Base-by-base conservation (phyloP, 2,113 vertebrate genomes). In the Antennarius striatus region DNA sequence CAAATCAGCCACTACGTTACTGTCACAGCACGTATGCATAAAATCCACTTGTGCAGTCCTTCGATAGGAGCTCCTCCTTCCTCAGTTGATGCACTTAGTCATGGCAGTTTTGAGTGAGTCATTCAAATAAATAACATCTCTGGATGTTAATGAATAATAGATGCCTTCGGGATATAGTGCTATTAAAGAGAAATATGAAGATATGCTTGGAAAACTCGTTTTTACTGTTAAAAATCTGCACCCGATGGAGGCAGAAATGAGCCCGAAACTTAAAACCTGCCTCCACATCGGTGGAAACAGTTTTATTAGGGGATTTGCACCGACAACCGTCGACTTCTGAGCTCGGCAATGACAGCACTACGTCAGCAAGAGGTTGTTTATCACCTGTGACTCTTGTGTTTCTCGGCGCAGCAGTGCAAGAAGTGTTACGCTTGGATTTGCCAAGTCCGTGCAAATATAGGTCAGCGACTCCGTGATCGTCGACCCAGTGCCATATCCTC, bases 391-490 rank as follows among this genome's bases (percentile, higher is more conserved):
- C 28, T n/a, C 22, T 66, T 73, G 57, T 32, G 52, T 61, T 65
- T 68, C 16, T 17, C 6, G 4, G 9, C 42, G 10, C 42, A 11
- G 42, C 42, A 43, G 9, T 10, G 9, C 42, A 43, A 28, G 17
- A 28, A 29, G 51, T 11, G 22, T 28, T 6, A 17, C 9, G 12
- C 10, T 12, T 53, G 22, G 8, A 29, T 30, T 12, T 30, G 9
- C 12, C 10, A 29, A 30, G 10, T 29, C 2, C 4, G 6, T 53
- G 56, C 63, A 71, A 78, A 88, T 82, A 82, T 86, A 85, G 84
- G 82, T 85, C 82, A 85, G 60, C 56, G 77, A 68, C 64, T 17
- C 22, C n/a, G 58, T 28, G 36, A 60, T 71, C 52, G 59, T 71
- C 60, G 69, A 69, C 81, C 65, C 63, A 56, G 73, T 71, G 69